A percentile compares a stretch with the other conserved stretches of the same genome.
These are phyloP conservation scores for Pangasianodon hypophthalmus DNA, from an alignment of 2,113 vertebrate genomes.

Conservation along the genomic window DNA sequence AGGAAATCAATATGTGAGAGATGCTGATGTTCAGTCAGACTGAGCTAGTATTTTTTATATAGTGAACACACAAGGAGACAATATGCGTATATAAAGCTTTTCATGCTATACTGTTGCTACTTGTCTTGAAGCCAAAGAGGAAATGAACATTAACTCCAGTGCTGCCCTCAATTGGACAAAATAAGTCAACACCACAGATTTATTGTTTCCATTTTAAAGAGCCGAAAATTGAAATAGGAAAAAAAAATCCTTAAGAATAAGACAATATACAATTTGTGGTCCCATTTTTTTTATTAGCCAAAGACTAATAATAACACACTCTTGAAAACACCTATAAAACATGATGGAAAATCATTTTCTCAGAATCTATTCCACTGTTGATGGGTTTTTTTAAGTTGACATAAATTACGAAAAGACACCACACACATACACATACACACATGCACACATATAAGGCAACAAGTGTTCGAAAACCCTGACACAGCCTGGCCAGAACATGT, in stretches of 20 bases:
- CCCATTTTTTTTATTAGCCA: slow-evolving; percentile 2
- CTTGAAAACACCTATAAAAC: slow-evolving; percentile 17
- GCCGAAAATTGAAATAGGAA: background rate
- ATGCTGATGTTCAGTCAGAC: background rate
- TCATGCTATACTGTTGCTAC: background rate
- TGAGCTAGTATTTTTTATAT: too few relatives aligned
- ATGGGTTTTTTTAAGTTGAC: background rate
- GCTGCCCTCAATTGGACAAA: slow-evolving; percentile 25
- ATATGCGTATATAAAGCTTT: background rate
- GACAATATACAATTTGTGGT: slow-evolving; percentile 1
- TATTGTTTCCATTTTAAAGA: background rate
- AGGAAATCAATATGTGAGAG: background rate
- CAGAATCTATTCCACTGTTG: background rate
- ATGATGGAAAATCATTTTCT: background rate
- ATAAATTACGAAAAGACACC: slow-evolving; percentile 23
- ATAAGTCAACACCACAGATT: background rate
- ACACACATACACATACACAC: slow-evolving; percentile 46
- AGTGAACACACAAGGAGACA: background rate
- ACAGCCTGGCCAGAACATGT: slow-evolving; percentile 15
- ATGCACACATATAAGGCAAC: slow-evolving; percentile 58
- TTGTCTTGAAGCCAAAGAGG: background rate
- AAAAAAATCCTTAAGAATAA: background rate
- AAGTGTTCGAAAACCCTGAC: slow-evolving; percentile 35
- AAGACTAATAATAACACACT: background rate
- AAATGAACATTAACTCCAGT: background rate